Evolutionary conservation across 1,140 invertebrate genomes (phyloP), one percentile per base, ranked within the genome.

Genomic region (Aphidius gifuensis): DNA sequence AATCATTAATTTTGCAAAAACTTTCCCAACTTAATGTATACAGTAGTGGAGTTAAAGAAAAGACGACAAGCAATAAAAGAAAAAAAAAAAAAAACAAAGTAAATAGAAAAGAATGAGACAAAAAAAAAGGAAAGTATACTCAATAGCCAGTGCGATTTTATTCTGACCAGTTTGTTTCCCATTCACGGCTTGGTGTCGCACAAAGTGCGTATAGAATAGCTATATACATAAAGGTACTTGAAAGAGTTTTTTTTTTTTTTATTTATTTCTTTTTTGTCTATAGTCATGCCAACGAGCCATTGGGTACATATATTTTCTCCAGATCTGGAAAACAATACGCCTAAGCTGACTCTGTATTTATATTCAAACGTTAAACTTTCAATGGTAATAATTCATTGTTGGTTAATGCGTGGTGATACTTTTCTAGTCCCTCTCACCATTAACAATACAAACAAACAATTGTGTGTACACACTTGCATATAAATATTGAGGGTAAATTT

Each of bases 251-350:
- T 40, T 11, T 16, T 55, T 32, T 32, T 3, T 32, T 32, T 32
- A 32, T 32, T 32, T 32, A 32, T 32, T 32, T 32, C 4, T 47
- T 47, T 16, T 47, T 47, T 47, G 46, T 47, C 46, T n/a, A 47
- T 3, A 47, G 46, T 2, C 8, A 16, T 49, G 9, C 2, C 47
- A 38, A 32, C 8, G n/a, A 50, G 7, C 7, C 16, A 8, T 9
- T 49, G 65, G 68, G 69, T 70, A 78, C 70, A 76, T 79, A 79
- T 75, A 78, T 79, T 80, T 79, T 61, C 74, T 76, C 75, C 74
- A 73, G 76, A 80, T 80, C 76, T 78, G 75, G 75, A 77, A 80
- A 79, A 79, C 77, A 80, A 80, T 80, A 79, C 72, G 66, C 68
- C 71, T 66, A 71, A 79, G 71, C 66, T 71, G 73, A 71, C 42